Conservation (phyloP, 1,140 invertebrate genomes). For the Dendroctonus ponderosae region DNA sequence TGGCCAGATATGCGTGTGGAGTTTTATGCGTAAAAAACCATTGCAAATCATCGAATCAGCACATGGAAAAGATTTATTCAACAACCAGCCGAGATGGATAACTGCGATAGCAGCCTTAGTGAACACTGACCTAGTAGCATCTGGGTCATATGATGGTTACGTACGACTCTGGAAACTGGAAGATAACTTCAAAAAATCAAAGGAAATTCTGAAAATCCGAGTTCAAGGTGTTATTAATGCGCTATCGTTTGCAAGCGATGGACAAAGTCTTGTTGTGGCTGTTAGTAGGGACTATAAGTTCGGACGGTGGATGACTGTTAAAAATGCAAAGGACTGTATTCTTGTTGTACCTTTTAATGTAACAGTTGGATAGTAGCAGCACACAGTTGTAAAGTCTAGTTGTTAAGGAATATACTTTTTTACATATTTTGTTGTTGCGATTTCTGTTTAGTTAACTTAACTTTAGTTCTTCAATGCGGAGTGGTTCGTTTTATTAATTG, state of each 20-base stretch:
- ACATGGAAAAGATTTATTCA: constrained; percentile 68
- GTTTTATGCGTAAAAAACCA: constrained; percentile 87
- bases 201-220: constrained; percentile 68
- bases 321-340: constrained; percentile 80
- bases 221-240: constrained; percentile 88
- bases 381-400: too few relatives aligned
- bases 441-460: too few relatives aligned
- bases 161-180: constrained; percentile 84
- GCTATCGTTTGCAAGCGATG: constrained; percentile 79
- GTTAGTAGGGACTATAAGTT: constrained; percentile 90
- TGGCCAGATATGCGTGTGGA: constrained; percentile 85
- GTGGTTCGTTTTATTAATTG: too few relatives aligned
- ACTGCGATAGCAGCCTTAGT: constrained; percentile 73
- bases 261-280: constrained; percentile 78
- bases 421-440: too few relatives aligned
- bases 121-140: constrained; percentile 89
- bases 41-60: constrained; percentile 68
- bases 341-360: constrained; percentile 60
- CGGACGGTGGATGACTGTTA: constrained; percentile 86
- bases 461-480: too few relatives aligned
- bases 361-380: too few relatives aligned
- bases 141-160: constrained; percentile 83
- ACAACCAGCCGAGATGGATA: constrained; percentile 80
- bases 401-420: too few relatives aligned
- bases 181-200: constrained; percentile 67